Evolutionary conservation across 2,113 vertebrate genomes (phyloP), one percentile per base, ranked within the genome.

Genomic region (Deroptyus accipitrinus): DNA sequence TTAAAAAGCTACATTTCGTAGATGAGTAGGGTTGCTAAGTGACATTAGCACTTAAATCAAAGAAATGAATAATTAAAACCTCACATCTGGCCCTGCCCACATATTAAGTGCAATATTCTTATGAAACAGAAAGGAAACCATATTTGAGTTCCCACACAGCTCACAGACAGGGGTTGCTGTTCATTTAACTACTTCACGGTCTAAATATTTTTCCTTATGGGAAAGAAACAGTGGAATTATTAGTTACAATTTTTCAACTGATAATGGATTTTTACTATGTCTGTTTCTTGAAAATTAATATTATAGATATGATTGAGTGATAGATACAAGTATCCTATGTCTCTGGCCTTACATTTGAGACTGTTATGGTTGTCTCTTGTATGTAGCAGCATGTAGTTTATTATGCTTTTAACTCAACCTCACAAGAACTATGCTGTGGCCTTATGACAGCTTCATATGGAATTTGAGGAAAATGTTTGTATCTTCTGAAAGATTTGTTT

Each of bases 1-100:
- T 86, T 72, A 61, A 86, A 72, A 78, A 86, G 18, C 46, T 92
- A 51, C 20, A 25, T 72, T 92, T 77, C 64, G 75, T 55, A 91
- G 42, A 75, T 44, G 28, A 93, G 49, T 78, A 81, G 86, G 77
- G 73, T 95, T 97, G 88, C 94, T 95, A 92, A 86, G 86, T 95
- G 86, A 92, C 62, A 90, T 94, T 78, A 91, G 19, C 0, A 0
- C 51, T 91, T 86, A 90, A 90, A 92, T 81, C 76, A 86, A 92
- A 76, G 77, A 94, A 88, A 79, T 30, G n/a, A 86, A 94, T 88
- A 95, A 91, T 72, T 88, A 88, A 55, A 77, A 89, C 35, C 5
- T 94, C 83, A 95, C 83, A 94, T 92, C 91, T 92, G 88, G 83
- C 86, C 82, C 62, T 79, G 89, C 61, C 83, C 57, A 94, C 61